phyloP scores from a whole-genome alignment of 35 echinoderm and acorn worm genomes.

The Apostichopus japonicus region DNA sequence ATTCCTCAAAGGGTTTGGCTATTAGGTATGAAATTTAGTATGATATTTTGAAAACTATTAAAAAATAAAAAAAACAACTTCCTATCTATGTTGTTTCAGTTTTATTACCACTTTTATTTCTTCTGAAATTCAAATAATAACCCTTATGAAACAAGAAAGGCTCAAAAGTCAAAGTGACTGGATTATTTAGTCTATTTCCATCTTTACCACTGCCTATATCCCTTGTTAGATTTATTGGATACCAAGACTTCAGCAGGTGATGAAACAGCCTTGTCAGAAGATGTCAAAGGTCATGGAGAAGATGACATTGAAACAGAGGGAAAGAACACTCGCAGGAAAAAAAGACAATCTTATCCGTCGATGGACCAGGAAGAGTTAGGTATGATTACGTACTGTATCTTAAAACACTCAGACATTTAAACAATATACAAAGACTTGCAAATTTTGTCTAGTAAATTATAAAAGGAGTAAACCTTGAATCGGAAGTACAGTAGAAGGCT shows the following conservation, averaged over 20 bases:
- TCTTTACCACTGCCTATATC: too few species aligned
- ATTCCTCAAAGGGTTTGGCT: conserved; percentile 6
- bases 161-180: too few species aligned
- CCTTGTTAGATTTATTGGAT: conserved; percentile 18
- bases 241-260: conserved; percentile 24
- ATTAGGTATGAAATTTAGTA: conserved; percentile 16
- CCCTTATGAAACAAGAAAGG: too few species aligned
- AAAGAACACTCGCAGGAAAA: background rate
- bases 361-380: conserved; percentile 7
- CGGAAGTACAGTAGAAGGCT: too few species aligned
- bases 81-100: background rate
- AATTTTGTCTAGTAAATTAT: too few species aligned
- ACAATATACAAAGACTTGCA: too few species aligned
- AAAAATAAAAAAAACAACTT: conserved; percentile 17
- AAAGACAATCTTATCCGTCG: conserved; percentile 28
- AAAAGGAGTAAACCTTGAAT: too few species aligned
- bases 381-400: too few species aligned
- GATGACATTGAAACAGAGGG: background rate
- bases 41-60: conserved; percentile 12
- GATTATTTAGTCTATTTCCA: too few species aligned
- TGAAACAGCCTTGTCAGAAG: conserved; percentile 29
- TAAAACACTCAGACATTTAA: too few species aligned
- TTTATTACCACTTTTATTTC: too few species aligned
- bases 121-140: too few species aligned
- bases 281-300: background rate